Conservation (phyloP, 2,888 invertebrate species). For the Cantharis flavilabris region DNA sequence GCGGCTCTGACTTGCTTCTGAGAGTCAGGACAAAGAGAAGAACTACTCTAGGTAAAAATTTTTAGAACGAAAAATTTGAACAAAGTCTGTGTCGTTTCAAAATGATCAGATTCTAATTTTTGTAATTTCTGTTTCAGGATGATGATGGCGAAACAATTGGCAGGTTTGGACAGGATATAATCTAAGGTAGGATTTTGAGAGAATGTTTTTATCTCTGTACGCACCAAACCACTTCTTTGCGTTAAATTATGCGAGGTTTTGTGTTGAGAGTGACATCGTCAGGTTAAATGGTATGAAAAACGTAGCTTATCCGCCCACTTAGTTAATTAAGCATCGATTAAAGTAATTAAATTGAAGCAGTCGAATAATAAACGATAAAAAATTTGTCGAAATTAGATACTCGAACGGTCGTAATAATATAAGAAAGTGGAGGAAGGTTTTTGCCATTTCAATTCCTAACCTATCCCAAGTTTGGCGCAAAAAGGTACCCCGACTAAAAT, state of each 20-base stretch:
- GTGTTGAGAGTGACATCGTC: not conserved
- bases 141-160: not conserved
- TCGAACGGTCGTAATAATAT: slow-evolving; percentile 10
- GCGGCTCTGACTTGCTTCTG: too few species aligned
- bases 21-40: too few species aligned
- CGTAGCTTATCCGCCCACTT: not conserved
- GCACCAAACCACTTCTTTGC: not conserved
- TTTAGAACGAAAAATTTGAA: too few species aligned
- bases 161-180: not conserved
- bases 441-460: slow-evolving; percentile 34
- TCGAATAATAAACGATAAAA: not conserved
- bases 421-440: slow-evolving; percentile 29
- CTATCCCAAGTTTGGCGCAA: slow-evolving; percentile 38
- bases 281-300: not conserved
- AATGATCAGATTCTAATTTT: not conserved
- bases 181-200: not conserved
- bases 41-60: not conserved
- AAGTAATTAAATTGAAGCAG: not conserved
- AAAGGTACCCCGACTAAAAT: slow-evolving; percentile 47
- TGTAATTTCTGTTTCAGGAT: not conserved
- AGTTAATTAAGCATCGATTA: not conserved
- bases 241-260: not conserved
- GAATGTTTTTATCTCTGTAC: not conserved
- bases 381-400: slow-evolving; percentile 13
- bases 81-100: not conserved